phyloP scores from a whole-genome alignment of 1,140 invertebrate species.

The Brachionus angularis region DNA sequence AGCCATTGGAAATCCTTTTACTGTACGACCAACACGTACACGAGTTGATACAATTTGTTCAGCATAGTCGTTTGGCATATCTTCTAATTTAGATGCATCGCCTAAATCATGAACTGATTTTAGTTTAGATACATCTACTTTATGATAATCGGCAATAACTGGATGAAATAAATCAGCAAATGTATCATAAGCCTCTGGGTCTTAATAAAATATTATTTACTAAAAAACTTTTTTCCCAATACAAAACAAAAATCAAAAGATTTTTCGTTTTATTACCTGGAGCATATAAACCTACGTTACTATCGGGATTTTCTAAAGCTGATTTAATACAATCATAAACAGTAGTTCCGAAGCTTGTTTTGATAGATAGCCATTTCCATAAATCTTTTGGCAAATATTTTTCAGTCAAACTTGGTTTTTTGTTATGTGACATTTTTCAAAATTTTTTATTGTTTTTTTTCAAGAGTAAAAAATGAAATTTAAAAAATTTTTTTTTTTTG shows the following conservation, averaged over 20 bases:
- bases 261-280: conserved; percentile 44
- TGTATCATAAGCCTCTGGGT: conserved; percentile 48
- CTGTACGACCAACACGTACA: conserved; percentile 19
- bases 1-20: conserved; percentile 40
- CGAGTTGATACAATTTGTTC: conserved; percentile 42
- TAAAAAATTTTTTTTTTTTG: too few relatives aligned
- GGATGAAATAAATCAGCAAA: conserved; percentile 50
- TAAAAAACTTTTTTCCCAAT: too few relatives aligned
- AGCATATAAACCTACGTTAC: conserved; percentile 37
- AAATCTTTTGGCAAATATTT: conserved; percentile 43
- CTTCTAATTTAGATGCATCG: conserved; percentile 26
- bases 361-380: conserved; percentile 17
- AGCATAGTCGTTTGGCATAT: conserved; percentile 10
- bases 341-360: conserved; percentile 35
- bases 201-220: too few relatives aligned
- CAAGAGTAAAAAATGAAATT: not conserved
- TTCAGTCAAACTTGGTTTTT: conserved; percentile 42
- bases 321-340: conserved; percentile 41
- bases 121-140: conserved; percentile 44
- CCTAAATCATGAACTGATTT: conserved; percentile 42
- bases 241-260: not conserved
- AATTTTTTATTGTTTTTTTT: too few relatives aligned
- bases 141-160: conserved; percentile 52
- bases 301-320: conserved; percentile 43
- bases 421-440: conserved; percentile 43